A percentile compares a stretch with the other conserved stretches of the same genome.
phyloP scores from a whole-genome alignment of 2,797 vertebrate species.

The Danio jaintianensis region DNA sequence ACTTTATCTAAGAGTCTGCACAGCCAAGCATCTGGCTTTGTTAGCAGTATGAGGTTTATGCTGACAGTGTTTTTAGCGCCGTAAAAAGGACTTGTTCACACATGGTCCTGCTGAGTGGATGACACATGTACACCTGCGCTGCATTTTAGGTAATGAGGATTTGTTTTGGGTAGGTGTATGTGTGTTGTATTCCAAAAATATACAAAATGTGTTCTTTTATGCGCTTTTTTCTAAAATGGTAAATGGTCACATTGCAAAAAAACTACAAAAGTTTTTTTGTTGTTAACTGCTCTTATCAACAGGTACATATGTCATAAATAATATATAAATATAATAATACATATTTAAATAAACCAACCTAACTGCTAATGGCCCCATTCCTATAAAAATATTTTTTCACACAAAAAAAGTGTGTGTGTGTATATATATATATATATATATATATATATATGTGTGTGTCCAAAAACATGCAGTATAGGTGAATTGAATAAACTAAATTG shows the following conservation, averaged over 20 bases:
- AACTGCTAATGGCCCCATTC: no score
- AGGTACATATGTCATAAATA: neutral
- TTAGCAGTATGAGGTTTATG: constrained; percentile 48
- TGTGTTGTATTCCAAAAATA: neutral
- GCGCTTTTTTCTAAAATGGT: neutral
- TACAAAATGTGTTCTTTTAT: neutral
- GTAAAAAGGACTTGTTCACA: constrained; percentile 32
- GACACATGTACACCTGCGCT: constrained; percentile 38
- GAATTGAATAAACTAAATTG: no score
- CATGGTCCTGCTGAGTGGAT: constrained; percentile 46
- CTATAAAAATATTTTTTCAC: no score
- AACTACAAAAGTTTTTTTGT: no score
- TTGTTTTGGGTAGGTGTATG: constrained; percentile 3
- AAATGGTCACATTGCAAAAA: neutral
- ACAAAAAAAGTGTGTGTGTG: no score
- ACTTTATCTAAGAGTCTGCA: constrained; percentile 33
- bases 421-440: no score
- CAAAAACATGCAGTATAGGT: no score
- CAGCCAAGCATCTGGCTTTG: constrained; percentile 35
- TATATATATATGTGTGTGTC: no score
- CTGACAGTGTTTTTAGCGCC: constrained; percentile 43
- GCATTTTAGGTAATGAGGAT: constrained; percentile 29
- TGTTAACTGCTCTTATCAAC: neutral
- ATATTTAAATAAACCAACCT: no score
- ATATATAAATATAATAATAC: no score